Evolutionary conservation across 2,888 invertebrate species (phyloP).

Genomic region (Himalopsyche anomala): DNA sequence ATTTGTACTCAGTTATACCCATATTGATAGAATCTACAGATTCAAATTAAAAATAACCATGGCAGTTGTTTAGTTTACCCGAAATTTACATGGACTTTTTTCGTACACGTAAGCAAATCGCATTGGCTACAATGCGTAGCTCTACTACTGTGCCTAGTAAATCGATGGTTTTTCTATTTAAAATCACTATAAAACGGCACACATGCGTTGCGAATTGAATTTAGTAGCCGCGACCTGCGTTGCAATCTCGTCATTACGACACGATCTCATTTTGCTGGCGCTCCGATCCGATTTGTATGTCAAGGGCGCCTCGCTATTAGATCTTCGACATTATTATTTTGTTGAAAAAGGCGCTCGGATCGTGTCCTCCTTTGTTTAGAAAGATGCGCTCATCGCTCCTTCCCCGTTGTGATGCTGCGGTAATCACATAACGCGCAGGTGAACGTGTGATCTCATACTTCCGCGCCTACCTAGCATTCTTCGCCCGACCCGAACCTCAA

Average conservation of each 20-base stretch:
- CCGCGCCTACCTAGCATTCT: slow-evolving; percentile 38
- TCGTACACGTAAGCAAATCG: too few species aligned
- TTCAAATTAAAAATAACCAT: too few species aligned
- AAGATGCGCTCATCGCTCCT: slow-evolving; percentile 34
- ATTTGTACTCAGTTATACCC: too few species aligned
- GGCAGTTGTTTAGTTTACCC: too few species aligned
- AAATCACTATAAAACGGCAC: not conserved
- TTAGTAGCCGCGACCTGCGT: not conserved
- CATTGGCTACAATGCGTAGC: too few species aligned
- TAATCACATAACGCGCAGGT: slow-evolving; percentile 10
- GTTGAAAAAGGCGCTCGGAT: not conserved
- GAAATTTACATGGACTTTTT: too few species aligned
- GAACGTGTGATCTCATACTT: slow-evolving; percentile 37
- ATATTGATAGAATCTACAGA: too few species aligned
- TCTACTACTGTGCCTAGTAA: too few species aligned
- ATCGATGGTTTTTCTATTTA: too few species aligned
- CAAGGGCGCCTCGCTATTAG: slow-evolving; percentile 27
- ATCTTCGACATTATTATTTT: slow-evolving; percentile 5
- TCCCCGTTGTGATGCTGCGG: not conserved
- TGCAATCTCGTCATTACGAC: slow-evolving; percentile 25
- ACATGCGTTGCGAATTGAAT: not conserved
- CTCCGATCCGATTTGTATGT: slow-evolving; percentile 18
- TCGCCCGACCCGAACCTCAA: not conserved
- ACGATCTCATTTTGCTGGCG: slow-evolving; percentile 34
- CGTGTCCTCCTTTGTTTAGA: not conserved